A percentile compares a stretch with the other conserved stretches of the same genome.
phyloP scores from a whole-genome alignment of 92 coral and sea anemone species.

The Parazoanthus atlanticus region DNA sequence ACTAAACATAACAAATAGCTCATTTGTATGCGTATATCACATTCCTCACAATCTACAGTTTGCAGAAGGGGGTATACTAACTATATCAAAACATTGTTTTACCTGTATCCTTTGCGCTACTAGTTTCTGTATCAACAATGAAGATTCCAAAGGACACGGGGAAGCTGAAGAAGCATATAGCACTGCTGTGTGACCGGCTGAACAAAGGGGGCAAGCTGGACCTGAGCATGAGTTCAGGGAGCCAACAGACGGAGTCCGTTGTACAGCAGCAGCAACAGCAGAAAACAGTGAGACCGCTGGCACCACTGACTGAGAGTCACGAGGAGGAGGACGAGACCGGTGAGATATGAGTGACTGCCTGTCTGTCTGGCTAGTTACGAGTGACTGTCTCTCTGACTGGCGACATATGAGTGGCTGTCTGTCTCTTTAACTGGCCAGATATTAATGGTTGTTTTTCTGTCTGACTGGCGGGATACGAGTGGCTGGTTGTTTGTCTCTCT shows the following conservation, averaged over 20 bases:
- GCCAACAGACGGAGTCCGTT: constrained; percentile 73
- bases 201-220: constrained; percentile 95
- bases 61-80: neutral
- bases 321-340: constrained; percentile 93
- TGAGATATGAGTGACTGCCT: constrained; percentile 24
- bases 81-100: neutral
- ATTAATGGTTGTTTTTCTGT: neutral
- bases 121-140: constrained; percentile 78
- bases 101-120: neutral
- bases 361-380: neutral
- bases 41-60: neutral
- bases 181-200: constrained; percentile 91
- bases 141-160: constrained; percentile 93
- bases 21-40: no score
- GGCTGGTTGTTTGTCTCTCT: neutral
- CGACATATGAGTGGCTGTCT: neutral
- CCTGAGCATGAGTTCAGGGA: constrained; percentile 66
- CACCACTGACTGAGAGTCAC: constrained; percentile 76
- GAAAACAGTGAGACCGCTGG: constrained; percentile 70
- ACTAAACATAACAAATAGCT: no score
- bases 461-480: neutral
- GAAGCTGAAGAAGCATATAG: constrained; percentile 94
- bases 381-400: neutral
- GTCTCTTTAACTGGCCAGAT: neutral
- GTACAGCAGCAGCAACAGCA: constrained; percentile 75